Evolutionary conservation across 2,113 vertebrate species (phyloP).

Genomic region (Damaliscus lunatus): DNA sequence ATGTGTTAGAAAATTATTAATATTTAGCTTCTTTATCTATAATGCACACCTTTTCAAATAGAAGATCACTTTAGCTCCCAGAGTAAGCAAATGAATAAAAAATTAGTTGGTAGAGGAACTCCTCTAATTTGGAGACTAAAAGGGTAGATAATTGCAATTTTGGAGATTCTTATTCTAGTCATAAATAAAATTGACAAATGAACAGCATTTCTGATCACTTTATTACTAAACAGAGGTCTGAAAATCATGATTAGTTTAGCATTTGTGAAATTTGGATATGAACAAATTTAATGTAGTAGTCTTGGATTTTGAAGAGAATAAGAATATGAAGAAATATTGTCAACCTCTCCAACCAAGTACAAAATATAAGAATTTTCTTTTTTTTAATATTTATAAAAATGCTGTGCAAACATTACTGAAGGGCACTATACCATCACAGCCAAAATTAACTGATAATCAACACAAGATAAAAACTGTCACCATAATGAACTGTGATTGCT

Average conservation of each 20-base stretch:
- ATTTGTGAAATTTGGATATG: background rate
- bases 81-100: background rate
- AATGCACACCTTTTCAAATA: background rate
- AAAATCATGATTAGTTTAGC: background rate
- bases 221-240: background rate
- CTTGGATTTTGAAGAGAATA: background rate
- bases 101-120: background rate
- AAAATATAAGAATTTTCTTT: background rate
- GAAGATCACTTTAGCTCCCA: background rate
- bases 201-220: background rate
- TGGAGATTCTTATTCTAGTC: background rate
- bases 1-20: background rate
- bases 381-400: background rate
- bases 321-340: background rate
- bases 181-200: background rate
- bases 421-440: background rate
- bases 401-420: background rate
- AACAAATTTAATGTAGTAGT: background rate
- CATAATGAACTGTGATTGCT: background rate
- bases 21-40: background rate
- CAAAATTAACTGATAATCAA: background rate
- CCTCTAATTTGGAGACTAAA: background rate
- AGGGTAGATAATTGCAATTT: background rate
- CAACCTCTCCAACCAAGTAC: background rate
- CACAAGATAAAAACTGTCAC: background rate